Evolutionary conservation across 2,113 vertebrate species (phyloP).

Genomic region (Leucosticte australis): DNA sequence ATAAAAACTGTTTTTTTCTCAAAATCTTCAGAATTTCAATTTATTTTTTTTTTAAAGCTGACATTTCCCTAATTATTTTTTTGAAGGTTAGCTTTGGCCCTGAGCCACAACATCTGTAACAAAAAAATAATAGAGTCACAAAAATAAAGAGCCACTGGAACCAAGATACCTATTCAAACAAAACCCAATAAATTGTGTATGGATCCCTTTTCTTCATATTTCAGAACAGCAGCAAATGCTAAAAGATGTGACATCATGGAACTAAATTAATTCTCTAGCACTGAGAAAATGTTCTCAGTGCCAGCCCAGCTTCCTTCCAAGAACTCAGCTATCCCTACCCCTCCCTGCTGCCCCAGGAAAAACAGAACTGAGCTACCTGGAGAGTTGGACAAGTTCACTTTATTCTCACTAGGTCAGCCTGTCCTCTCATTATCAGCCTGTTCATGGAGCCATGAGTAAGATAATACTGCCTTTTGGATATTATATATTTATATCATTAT

Average conservation of each 20-base stretch:
- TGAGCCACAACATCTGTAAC: slow-evolving; percentile 17
- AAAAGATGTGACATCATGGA: too few species aligned
- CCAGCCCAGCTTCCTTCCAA: neutral
- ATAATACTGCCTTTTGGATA: neutral
- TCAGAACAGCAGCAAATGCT: neutral
- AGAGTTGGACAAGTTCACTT: neutral
- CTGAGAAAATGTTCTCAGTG: neutral
- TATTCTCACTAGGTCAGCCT: neutral
- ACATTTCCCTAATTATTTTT: neutral
- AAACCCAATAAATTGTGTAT: neutral
- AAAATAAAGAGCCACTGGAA: neutral
- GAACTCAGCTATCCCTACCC: too few species aligned
- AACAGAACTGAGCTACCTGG: neutral
- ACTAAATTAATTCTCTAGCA: neutral
- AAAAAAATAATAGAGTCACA: neutral
- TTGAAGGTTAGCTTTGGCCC: neutral
- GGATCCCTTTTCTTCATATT: neutral
- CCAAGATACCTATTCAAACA: neutral
- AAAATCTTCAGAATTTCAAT: neutral
- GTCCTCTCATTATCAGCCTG: neutral
- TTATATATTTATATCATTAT: too few species aligned
- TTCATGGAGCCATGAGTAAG: neutral
- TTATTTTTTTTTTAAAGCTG: neutral
- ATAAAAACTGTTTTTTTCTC: neutral
- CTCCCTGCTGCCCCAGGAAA: neutral